Evolutionary conservation across 2,888 invertebrate genomes (phyloP).

Genomic region (Macrophya alboannulata): DNA sequence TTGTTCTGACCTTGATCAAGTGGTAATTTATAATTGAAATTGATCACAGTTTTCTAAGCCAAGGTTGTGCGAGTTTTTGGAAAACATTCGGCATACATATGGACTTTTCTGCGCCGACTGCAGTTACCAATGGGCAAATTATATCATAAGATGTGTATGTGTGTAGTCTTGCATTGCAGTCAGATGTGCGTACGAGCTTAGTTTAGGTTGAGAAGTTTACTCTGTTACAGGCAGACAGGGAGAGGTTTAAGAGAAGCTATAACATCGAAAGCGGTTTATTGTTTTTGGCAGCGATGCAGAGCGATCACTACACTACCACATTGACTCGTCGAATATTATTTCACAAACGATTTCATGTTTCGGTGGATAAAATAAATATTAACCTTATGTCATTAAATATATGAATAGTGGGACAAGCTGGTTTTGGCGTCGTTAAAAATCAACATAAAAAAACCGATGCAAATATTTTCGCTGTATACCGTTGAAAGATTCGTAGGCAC

Average conservation of each 20-base stretch:
- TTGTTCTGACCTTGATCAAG: neutral
- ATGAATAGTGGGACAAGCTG: conserved; percentile 47
- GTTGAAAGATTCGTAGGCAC: conserved; percentile 47
- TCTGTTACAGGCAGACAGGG: conserved; percentile 8
- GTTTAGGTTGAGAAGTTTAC: conserved; percentile 15
- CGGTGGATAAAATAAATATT: conserved; percentile 53
- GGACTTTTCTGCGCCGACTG: neutral
- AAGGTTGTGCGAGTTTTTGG: neutral
- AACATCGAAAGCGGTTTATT: conserved; percentile 37
- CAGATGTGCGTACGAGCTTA: neutral
- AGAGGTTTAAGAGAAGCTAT: conserved; percentile 38
- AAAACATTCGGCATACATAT: neutral
- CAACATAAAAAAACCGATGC: conserved; percentile 40
- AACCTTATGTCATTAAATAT: conserved; percentile 28
- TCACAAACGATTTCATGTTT: conserved; percentile 42
- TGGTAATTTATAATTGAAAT: neutral
- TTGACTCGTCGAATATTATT: conserved; percentile 46
- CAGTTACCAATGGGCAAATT: neutral
- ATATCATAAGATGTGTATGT: neutral
- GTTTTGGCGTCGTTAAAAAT: conserved; percentile 21
- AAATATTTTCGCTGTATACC: conserved; percentile 46
- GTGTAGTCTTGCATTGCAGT: neutral
- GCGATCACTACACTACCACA: conserved; percentile 35
- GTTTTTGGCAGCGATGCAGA: conserved; percentile 51
- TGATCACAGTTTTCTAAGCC: neutral